Evolutionary conservation across 2,113 vertebrate species (phyloP), one percentile per base, ranked within the genome.

Genomic region (Salvelinus fontinalis): DNA sequence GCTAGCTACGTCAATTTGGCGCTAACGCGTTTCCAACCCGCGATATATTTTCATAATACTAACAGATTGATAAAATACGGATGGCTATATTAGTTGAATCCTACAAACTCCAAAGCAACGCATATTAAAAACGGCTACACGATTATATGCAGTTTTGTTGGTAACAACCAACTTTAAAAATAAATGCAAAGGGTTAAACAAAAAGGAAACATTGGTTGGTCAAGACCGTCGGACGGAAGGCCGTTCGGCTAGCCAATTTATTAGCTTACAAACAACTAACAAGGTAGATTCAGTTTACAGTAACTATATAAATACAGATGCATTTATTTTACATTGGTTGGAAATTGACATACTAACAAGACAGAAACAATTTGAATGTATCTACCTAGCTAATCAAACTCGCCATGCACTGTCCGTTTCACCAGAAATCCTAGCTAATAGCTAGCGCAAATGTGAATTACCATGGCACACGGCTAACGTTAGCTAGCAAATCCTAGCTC

Each of bases 171-270:
- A 70, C 39, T 70, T 70, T 20, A 68, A 39, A 68, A 34, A 39
- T 39, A 48, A 5, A 68, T 83, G 89, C 51, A 82, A 66, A 77
- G 87, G 88, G 91, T 92, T 91, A 89, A 91, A 34, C 44, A 72
- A 88, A 80, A 88, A 84, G 67, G 83, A 85, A 91, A 86, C 75
- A 85, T 51, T 85, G 77, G 85, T 84, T 62, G 79, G 83, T 80
- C 44, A 29, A 60, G 75, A 62, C 18, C n/a, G n/a, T 80, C 78
- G 79, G 74, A 81, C 78, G 78, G 74, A 82, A 92, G 93, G 92
- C 93, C 94, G 75, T 77, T 68, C 7, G 60, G 80, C 84, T 84
- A 87, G 88, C 88, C 60, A 80, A 86, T 84, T 89, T 84, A 75
- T 66, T 49, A 83, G 86, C 84, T 83, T 89, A 82, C 75, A 81